Conservation (phyloP, 1,140 invertebrate genomes). For the Drosophila paulistorum region DNA sequence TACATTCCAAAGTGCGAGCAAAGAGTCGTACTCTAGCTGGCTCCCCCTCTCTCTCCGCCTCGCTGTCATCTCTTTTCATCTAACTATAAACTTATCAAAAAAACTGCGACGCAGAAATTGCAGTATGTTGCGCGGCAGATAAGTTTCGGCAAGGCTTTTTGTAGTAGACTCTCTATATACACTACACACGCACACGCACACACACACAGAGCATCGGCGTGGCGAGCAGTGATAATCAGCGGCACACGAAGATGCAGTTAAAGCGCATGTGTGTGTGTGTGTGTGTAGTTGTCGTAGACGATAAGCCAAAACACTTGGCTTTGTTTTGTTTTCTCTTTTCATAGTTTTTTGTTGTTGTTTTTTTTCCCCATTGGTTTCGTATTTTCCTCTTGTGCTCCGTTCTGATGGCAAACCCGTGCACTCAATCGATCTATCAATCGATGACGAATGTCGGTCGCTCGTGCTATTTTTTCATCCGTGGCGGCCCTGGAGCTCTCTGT, state of each 20-base stretch:
- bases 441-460: constrained; percentile 51
- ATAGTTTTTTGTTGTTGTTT: neutral
- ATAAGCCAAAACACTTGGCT: constrained; percentile 12
- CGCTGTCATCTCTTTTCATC: constrained; percentile 4
- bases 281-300: neutral
- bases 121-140: constrained; percentile 65
- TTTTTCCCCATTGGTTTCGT: no score
- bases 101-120: constrained; percentile 63
- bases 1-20: constrained; percentile 73
- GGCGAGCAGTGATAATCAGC: no score
- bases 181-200: neutral
- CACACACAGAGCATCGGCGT: no score
- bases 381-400: neutral
- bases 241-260: neutral
- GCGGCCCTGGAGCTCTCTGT: constrained; percentile 42
- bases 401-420: constrained; percentile 35
- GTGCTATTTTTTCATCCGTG: constrained; percentile 39
- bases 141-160: constrained; percentile 75
- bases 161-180: constrained; percentile 47
- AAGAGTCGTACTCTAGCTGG: neutral
- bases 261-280: neutral
- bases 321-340: constrained; percentile 8
- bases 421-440: constrained; percentile 42
- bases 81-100: constrained; percentile 63
- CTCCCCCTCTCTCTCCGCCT: neutral